Evolutionary conservation across 1,140 invertebrate genomes (phyloP).

Genomic region (Pseudobourletiella spinata): DNA sequence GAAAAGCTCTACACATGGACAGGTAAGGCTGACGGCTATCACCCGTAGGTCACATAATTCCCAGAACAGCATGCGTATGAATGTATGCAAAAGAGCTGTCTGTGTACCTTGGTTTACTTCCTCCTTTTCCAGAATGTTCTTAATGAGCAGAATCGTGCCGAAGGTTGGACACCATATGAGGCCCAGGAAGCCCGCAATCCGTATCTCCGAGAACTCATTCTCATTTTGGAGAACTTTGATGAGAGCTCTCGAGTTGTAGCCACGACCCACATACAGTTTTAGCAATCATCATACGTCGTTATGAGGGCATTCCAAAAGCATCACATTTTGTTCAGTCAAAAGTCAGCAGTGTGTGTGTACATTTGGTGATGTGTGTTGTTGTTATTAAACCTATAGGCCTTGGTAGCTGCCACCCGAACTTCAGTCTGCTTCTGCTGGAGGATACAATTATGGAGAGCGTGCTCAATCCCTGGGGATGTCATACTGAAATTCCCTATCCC

Average conservation of each 20-base stretch:
- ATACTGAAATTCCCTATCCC: slow-evolving; percentile 79
- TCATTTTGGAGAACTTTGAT: slow-evolving; percentile 60
- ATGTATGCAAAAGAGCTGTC: no score
- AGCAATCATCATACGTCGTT: no score
- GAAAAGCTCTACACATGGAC: no score
- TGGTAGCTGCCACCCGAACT: slow-evolving; percentile 57
- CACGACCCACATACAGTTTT: no score
- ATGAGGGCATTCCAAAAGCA: no score
- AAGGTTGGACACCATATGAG: slow-evolving; percentile 80
- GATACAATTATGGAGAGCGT: slow-evolving; percentile 52
- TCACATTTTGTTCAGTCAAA: no score
- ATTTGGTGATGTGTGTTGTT: no score
- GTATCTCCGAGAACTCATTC: slow-evolving; percentile 66
- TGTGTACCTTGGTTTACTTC: slow-evolving; percentile 74
- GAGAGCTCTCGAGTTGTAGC: slow-evolving; percentile 44
- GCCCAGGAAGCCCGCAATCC: slow-evolving; percentile 78
- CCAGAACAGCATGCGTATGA: no score
- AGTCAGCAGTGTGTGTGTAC: no score
- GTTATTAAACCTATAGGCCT: slow-evolving; percentile 64
- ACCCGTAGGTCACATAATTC: no score
- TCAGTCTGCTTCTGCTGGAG: slow-evolving; percentile 50
- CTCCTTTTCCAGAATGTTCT: slow-evolving; percentile 59
- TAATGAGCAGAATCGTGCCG: slow-evolving; percentile 59
- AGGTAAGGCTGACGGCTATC: no score
- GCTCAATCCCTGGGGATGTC: slow-evolving; percentile 50